These are phyloP conservation scores for Leptatherina wallacei DNA, from an alignment of 2,797 vertebrate species.

Conservation along the genomic window DNA sequence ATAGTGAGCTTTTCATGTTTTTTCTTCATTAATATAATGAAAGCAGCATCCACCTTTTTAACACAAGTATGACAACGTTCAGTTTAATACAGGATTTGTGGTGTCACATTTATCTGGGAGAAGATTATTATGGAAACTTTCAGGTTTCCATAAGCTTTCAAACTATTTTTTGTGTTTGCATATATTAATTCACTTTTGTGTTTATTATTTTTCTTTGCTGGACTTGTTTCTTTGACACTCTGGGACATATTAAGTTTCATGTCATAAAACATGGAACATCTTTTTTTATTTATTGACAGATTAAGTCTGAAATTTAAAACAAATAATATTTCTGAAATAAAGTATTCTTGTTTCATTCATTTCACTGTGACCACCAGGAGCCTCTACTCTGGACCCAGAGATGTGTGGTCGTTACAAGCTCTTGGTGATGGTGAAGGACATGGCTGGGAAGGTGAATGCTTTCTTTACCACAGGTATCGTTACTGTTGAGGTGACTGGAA, in stretches of 20 bases:
- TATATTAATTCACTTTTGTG: background rate
- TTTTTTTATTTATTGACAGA: background rate
- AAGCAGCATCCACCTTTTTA: background rate
- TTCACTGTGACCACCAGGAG: conserved; percentile 68
- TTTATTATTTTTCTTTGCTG: conserved; percentile 2
- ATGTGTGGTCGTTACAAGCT: conserved; percentile 84
- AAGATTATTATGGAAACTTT: background rate
- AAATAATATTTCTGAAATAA: background rate
- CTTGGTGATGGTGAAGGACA: conserved; percentile 86
- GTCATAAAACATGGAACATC: background rate
- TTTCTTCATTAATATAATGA: conserved; percentile 18
- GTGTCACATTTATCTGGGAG: background rate
- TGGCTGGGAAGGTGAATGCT: conserved; percentile 82
- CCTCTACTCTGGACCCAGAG: conserved; percentile 79
- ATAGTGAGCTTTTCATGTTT: background rate
- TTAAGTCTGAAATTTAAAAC: background rate
- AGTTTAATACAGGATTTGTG: conserved; percentile 1
- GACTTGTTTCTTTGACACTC: background rate
- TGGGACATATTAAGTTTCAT: background rate
- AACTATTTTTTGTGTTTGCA: background rate
- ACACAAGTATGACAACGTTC: background rate
- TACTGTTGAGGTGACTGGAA: conserved; percentile 83
- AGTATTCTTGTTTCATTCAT: background rate
- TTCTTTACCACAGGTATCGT: conserved; percentile 82
- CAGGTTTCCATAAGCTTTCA: background rate